A percentile compares a stretch with the other conserved stretches of the same genome.
Conservation (phyloP, 2,113 vertebrate species). For the Helogale parvula region DNA sequence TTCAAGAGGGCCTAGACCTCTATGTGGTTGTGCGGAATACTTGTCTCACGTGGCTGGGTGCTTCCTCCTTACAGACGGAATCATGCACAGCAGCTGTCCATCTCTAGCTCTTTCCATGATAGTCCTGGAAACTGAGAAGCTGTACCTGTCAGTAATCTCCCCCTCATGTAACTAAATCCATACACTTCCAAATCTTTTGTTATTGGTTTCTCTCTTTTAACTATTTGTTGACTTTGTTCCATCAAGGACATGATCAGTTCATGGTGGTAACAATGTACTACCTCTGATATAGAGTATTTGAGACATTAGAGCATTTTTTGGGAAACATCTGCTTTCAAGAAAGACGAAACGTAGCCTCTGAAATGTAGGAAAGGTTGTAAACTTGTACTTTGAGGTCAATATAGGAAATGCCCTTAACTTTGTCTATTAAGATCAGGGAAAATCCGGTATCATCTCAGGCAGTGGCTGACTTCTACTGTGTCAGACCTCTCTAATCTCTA, state of each 20-base stretch:
- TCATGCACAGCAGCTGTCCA: not conserved
- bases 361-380: not conserved
- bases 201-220: not conserved
- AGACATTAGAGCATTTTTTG: not conserved
- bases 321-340: not conserved
- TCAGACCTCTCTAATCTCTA: not conserved
- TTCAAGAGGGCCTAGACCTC: fast-evolving
- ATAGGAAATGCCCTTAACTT: not conserved
- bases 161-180: not conserved
- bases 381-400: not conserved
- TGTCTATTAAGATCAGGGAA: not conserved
- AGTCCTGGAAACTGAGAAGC: not conserved
- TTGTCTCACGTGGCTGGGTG: not conserved
- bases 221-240: not conserved
- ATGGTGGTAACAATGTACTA: not conserved
- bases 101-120: too few relatives aligned
- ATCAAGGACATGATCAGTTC: not conserved
- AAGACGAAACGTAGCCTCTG: not conserved
- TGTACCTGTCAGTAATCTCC: not conserved
- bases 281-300: not conserved
- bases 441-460: not conserved
- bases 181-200: not conserved
- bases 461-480: not conserved
- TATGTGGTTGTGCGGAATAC: not conserved
- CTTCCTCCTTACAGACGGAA: not conserved